phyloP scores from a whole-genome alignment of 2,888 invertebrate genomes.

The Trichacis sp. region DNA sequence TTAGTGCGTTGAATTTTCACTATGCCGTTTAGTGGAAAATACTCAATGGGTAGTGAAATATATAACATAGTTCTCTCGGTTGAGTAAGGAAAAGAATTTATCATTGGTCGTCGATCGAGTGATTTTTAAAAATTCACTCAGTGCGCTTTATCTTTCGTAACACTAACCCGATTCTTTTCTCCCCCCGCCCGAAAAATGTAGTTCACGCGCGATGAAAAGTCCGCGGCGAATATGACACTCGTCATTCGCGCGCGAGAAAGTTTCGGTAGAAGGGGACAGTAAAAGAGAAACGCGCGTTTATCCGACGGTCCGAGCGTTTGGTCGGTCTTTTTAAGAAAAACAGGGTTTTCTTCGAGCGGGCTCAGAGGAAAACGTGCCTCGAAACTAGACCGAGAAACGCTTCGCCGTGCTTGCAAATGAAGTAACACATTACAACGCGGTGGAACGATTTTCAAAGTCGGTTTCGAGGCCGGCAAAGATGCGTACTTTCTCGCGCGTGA shows the following conservation, averaged over 20 bases:
- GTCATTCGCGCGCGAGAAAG: background rate
- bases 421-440: slow-evolving; percentile 27
- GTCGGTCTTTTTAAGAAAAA: background rate
- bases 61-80: too few species aligned
- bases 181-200: too few species aligned
- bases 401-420: background rate
- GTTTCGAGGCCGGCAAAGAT: slow-evolving; percentile 25
- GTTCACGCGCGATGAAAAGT: background rate
- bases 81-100: too few species aligned
- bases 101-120: too few species aligned
- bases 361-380: background rate
- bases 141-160: too few species aligned
- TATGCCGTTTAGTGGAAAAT: too few species aligned
- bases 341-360: background rate
- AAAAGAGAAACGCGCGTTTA: background rate
- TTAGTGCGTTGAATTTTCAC: too few species aligned
- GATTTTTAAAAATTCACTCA: too few species aligned
- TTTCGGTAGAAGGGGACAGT: background rate
- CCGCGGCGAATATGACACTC: background rate
- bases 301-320: too few species aligned
- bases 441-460: slow-evolving; percentile 34
- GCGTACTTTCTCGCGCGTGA: background rate
- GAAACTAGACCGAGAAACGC: background rate
- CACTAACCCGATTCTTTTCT: too few species aligned
- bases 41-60: too few species aligned